Conservation (phyloP, 2,888 invertebrate genomes). For the Hemicrepidius hirtus region DNA sequence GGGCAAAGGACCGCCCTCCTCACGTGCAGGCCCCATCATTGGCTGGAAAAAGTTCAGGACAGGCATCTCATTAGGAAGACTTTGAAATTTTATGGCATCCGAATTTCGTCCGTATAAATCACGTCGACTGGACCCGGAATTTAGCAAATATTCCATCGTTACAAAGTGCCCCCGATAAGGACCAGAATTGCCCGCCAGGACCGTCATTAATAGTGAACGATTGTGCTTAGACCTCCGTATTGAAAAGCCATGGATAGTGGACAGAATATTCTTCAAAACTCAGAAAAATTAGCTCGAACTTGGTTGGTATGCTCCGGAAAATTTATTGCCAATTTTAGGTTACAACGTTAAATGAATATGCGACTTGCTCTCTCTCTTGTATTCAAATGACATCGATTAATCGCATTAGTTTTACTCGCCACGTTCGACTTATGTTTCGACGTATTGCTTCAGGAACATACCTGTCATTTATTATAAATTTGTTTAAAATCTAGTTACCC, state of each 20-base stretch:
- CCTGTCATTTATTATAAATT: not conserved
- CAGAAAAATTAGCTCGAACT: slow-evolving; percentile 66
- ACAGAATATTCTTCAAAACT: slow-evolving; percentile 66
- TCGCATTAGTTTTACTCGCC: slow-evolving; percentile 40
- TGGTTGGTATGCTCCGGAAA: slow-evolving; percentile 59
- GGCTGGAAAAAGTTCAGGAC: slow-evolving; percentile 71
- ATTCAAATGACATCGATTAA: slow-evolving; percentile 51
- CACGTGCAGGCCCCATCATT: slow-evolving; percentile 64
- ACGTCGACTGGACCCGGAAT: slow-evolving; percentile 60
- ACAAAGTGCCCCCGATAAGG: slow-evolving; percentile 61
- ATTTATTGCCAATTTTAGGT: slow-evolving; percentile 67
- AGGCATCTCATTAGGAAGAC: slow-evolving; percentile 72
- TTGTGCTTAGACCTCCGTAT: slow-evolving; percentile 61
- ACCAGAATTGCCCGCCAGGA: slow-evolving; percentile 60
- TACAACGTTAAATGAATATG: slow-evolving; percentile 51
- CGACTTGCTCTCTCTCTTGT: slow-evolving; percentile 44
- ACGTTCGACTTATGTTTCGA: slow-evolving; percentile 44
- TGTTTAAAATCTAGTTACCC: too few species aligned
- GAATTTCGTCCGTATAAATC: slow-evolving; percentile 71
- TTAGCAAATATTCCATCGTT: slow-evolving; percentile 55
- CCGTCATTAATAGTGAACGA: slow-evolving; percentile 68
- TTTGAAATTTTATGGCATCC: slow-evolving; percentile 70
- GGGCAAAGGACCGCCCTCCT: slow-evolving; percentile 59
- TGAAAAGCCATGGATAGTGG: slow-evolving; percentile 57
- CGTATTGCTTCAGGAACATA: slow-evolving; percentile 8